A percentile compares a stretch with the other conserved stretches of the same genome.
These are phyloP conservation scores for Cantharis flavilabris DNA, from an alignment of 2,888 invertebrate species.

Conservation along the genomic window DNA sequence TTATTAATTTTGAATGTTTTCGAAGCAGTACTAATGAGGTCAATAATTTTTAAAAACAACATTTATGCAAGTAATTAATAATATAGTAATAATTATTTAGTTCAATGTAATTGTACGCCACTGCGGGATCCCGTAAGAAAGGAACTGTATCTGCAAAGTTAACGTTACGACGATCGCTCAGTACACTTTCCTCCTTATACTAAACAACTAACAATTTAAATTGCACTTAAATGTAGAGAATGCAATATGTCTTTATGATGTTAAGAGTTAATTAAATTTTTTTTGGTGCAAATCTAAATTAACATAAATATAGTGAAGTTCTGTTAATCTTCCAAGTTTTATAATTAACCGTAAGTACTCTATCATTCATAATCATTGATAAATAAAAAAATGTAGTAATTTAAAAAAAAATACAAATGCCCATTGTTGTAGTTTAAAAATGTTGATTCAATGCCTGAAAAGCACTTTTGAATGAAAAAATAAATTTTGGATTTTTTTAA, in stretches of 20 bases:
- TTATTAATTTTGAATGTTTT: background rate
- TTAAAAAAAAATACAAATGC: too few species aligned
- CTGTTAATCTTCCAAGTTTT: background rate
- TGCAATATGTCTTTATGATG: background rate
- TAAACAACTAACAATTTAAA: slow-evolving; percentile 1
- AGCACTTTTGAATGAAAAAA: too few species aligned
- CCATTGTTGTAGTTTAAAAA: too few species aligned
- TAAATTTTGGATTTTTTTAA: too few species aligned
- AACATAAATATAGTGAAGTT: background rate
- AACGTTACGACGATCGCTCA: slow-evolving; percentile 39
- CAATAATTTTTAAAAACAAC: background rate
- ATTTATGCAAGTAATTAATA: background rate
- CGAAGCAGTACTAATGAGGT: background rate
- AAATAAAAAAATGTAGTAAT: too few species aligned
- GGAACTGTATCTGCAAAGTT: slow-evolving; percentile 46
- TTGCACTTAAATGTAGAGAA: background rate
- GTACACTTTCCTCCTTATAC: slow-evolving; percentile 17
- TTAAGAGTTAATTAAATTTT: background rate
- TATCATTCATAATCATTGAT: background rate
- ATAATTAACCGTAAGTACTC: background rate
- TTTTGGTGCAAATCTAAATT: background rate
- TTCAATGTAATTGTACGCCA: slow-evolving; percentile 37
- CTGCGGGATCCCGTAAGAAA: slow-evolving; percentile 45
- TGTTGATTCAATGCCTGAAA: too few species aligned
- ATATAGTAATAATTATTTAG: slow-evolving; percentile 11